Base-by-base conservation (phyloP, 2,797 vertebrate species). In the Oreortyx pictus region DNA sequence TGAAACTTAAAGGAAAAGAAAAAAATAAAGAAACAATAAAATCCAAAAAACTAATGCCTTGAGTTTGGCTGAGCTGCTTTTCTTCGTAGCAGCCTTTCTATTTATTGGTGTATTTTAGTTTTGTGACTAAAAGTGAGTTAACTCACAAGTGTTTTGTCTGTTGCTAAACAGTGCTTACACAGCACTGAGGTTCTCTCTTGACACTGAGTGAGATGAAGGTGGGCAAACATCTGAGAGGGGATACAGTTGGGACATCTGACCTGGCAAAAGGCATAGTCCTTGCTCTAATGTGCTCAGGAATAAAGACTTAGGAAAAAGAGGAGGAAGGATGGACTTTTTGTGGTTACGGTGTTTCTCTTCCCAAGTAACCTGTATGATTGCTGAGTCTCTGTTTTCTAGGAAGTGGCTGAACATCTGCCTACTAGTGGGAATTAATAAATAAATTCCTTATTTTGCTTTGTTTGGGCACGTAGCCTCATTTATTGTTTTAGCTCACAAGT, bases 171-270 rank as follows among this genome's bases (percentile, higher is more conserved):
- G 25, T 23, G 22, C 22, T 84, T 78, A 41, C 11, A 50, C 14
- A 80, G 19, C 3, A 0, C 2, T 24, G 37, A 60, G 23, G 7
- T 46, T 81, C 86, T 47, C 15, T 44, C 6, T 49, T 60, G 15
- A 46, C 9, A 27, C 16, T 0, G 0, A 75, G 24, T 33, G 65
- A 22, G 31, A 16, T 68, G 29, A 14, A 15, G 4, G 7, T 27
- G 50, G 35, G 6, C n/a, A 72, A 71, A 78, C 56, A 65, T 9
- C 19, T 47, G 33, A n/a, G 56, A 65, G 9, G 4, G 41, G 14
- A 43, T 27, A 31, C 18, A 64, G 6, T 11, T 31, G 27, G 61
- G 39, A 37, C 22, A 86, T 31, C 24, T 56, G 88, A 31, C n/a
- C 31, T 68, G 37, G 24, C 29, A 50, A 79, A 56, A 76, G 35